phyloP scores from a whole-genome alignment of 2,797 vertebrate species.

The Enteromius unitaeniatus region DNA sequence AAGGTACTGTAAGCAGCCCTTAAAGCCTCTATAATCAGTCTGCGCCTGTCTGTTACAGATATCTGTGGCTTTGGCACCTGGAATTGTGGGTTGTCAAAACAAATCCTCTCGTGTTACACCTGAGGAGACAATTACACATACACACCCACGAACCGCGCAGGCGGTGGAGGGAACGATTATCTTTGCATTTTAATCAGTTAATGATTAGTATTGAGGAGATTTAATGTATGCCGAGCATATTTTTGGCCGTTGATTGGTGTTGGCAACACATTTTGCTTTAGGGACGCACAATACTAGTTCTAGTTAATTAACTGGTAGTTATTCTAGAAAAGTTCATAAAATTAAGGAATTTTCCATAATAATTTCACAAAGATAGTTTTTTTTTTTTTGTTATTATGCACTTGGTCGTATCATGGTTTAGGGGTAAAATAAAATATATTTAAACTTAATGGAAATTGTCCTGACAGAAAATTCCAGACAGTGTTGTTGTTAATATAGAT shows the following conservation, averaged over 20 bases:
- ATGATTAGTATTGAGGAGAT: not conserved
- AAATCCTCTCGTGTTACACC: slow-evolving; percentile 71
- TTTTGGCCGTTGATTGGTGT: not conserved
- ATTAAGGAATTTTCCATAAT: too few species aligned
- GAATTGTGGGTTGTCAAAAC: slow-evolving; percentile 72
- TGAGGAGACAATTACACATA: slow-evolving; percentile 38
- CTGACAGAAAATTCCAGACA: not conserved
- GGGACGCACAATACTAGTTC: not conserved
- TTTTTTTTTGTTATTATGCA: not conserved
- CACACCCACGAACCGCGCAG: slow-evolving; percentile 40
- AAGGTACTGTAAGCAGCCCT: slow-evolving; percentile 26
- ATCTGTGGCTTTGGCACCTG: slow-evolving; percentile 72
- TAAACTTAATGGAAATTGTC: not conserved
- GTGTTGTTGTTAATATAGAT: not conserved
- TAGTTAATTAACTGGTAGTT: not conserved
- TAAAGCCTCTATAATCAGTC: slow-evolving; percentile 55
- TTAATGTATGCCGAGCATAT: not conserved
- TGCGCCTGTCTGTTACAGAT: slow-evolving; percentile 64
- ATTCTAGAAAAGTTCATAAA: not conserved
- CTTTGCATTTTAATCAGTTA: slow-evolving; percentile 24
- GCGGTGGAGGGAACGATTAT: slow-evolving; percentile 30
- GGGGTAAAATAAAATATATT: not conserved
- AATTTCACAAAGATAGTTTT: not conserved
- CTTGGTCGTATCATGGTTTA: not conserved
- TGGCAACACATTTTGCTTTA: not conserved